Base-by-base conservation (phyloP, 1,140 invertebrate species). In the Leptoteleia sp. region DNA sequence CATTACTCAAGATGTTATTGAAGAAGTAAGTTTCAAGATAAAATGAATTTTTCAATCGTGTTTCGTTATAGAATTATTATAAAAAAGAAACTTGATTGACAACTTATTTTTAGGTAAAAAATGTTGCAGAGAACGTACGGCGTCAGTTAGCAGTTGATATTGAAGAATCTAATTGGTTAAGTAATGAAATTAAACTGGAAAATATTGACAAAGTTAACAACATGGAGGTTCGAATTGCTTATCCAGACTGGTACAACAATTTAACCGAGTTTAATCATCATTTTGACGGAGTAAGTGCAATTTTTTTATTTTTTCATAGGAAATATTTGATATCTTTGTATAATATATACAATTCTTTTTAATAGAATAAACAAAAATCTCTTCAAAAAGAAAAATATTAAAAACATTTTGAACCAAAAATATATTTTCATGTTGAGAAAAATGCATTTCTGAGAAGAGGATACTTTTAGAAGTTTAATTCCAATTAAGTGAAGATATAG, bases 241-340 rank as follows among this genome's bases (percentile, higher is more conserved):
- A 76, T 47, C 72, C 72, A 9, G 11, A 61, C 22, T 68, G 11
- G 16, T 76, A 68, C 17, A 11, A 76, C 3, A 76, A 68, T 62
- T 38, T 47, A 11, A 76, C 54, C 11, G 6, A 3, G 1, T 68
- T 76, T 5, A 68, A 76, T 31, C 6, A 61, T 15, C 4, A 55
- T 47, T 16, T 54, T 0, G 40, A 68, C 4, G 62, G 47, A 3
- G 72, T 76, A 13, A 61, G 62, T 65, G 19, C 8, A 40, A 13
- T 38, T 45, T 43, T 19, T 47, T 42, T 25, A 25, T 25, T 25
- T 25, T 25, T 25, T 25, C 6, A 25, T 3, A 3, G 22, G 3
- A 25, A 3, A 25, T 25, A n/a, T n/a, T n/a, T n/a, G n/a, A n/a
- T n/a, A n/a, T n/a, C n/a, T n/a, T n/a, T n/a, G n/a, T n/a, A n/a